Evolutionary conservation across 1,140 invertebrate genomes (phyloP).

Genomic region (Cyphomyrmex costatus): DNA sequence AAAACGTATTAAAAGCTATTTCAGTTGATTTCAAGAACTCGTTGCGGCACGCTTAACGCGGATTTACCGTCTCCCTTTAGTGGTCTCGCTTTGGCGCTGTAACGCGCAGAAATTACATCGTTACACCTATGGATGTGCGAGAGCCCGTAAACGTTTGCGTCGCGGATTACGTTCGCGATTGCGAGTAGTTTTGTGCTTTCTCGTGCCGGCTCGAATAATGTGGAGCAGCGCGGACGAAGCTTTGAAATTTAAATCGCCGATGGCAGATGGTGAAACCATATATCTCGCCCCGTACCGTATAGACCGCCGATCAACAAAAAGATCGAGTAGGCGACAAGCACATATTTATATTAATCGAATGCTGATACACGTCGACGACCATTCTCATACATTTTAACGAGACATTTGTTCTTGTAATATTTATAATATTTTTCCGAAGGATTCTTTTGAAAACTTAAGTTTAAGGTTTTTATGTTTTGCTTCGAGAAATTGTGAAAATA

Average conservation of each 20-base stretch:
- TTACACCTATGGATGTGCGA: not conserved
- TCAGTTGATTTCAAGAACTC: slow-evolving; percentile 34
- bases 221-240: not conserved
- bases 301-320: slow-evolving; percentile 20
- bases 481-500: not conserved
- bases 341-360: slow-evolving; percentile 48
- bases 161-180: slow-evolving; percentile 47
- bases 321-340: slow-evolving; percentile 21
- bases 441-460: not conserved
- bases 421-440: not conserved
- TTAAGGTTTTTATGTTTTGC: not conserved
- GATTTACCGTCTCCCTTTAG: slow-evolving; percentile 27
- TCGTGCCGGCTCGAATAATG: slow-evolving; percentile 27
- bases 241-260: slow-evolving; percentile 60
- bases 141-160: slow-evolving; percentile 41
- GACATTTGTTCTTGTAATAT: slow-evolving; percentile 20
- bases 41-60: slow-evolving; percentile 41
- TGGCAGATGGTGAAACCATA: slow-evolving; percentile 33
- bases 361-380: not conserved
- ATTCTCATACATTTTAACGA: slow-evolving; percentile 33
- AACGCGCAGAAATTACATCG: slow-evolving; percentile 36
- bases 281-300: not conserved
- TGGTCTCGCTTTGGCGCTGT: slow-evolving; percentile 8
- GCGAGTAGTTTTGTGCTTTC: slow-evolving; percentile 23
- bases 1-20: slow-evolving; percentile 43